phyloP scores from a whole-genome alignment of 2,113 vertebrate genomes.

The Zapornia atra region DNA sequence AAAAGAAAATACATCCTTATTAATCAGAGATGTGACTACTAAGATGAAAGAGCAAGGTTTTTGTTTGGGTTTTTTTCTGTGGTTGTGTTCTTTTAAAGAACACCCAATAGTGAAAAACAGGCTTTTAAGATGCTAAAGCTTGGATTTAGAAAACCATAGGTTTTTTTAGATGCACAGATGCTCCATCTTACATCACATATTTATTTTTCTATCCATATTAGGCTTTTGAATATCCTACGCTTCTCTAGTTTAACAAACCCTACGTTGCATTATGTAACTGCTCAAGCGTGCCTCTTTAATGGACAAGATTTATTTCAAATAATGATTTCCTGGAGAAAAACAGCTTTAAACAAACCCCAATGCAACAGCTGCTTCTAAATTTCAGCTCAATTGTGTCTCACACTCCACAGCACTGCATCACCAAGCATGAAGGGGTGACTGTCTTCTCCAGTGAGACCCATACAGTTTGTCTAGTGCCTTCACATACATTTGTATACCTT shows the following conservation, averaged over 20 bases:
- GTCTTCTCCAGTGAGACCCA: not conserved
- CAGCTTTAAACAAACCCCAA: not conserved
- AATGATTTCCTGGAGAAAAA: not conserved
- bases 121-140: not conserved
- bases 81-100: not conserved
- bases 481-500: not conserved
- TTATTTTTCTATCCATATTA: constrained; percentile 20
- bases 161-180: not conserved
- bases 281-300: not conserved
- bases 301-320: constrained; percentile 21
- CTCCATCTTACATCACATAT: not conserved
- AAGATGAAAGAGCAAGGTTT: not conserved
- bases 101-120: not conserved
- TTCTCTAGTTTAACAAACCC: not conserved
- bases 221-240: not conserved
- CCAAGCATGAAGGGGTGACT: not conserved
- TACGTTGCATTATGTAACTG: not conserved
- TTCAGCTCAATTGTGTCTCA: not conserved
- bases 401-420: rapidly evolving
- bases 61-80: not conserved
- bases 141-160: not conserved
- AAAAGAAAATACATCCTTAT: not conserved
- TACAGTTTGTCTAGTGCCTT: not conserved
- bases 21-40: not conserved
- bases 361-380: constrained; percentile 5